These are phyloP conservation scores for Craseonycteris thonglongyai DNA, from an alignment of 2,113 vertebrate species.

Conservation along the genomic window DNA sequence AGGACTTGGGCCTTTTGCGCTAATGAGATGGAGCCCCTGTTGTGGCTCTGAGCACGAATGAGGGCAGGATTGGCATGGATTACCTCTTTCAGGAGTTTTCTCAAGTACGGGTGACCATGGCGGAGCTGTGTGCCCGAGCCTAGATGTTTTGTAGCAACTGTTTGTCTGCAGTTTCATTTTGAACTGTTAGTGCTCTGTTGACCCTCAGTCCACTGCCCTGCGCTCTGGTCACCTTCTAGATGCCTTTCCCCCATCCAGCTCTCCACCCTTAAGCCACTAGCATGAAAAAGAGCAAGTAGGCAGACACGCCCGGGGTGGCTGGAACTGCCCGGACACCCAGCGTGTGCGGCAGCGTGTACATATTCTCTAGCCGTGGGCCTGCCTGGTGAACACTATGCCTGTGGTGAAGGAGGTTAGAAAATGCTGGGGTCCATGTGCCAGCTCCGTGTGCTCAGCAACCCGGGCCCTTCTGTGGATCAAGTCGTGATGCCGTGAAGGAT, in stretches of 20 bases:
- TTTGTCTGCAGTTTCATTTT: background rate
- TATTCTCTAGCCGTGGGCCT: background rate
- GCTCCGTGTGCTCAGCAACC: background rate
- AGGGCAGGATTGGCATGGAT: background rate
- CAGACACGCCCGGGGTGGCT: background rate
- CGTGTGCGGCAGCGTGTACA: rapidly evolving
- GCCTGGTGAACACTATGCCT: background rate
- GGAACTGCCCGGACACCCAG: background rate
- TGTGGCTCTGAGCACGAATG: background rate
- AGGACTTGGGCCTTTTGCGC: background rate
- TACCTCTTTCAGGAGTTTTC: background rate
- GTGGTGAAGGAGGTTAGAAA: background rate
- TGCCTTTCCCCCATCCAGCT: background rate
- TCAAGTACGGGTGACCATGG: too few species aligned
- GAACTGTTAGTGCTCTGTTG: background rate
- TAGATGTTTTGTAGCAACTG: background rate
- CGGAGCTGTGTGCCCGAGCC: rapidly evolving
- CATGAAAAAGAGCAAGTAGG: background rate
- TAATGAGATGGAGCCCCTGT: background rate
- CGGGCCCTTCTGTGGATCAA: background rate
- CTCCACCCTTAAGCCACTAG: background rate
- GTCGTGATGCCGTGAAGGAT: background rate
- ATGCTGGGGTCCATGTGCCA: background rate
- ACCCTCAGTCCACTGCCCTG: background rate
- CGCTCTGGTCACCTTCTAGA: background rate